Base-by-base conservation (phyloP, 1,140 invertebrate genomes). In the Microplitis mediator region DNA sequence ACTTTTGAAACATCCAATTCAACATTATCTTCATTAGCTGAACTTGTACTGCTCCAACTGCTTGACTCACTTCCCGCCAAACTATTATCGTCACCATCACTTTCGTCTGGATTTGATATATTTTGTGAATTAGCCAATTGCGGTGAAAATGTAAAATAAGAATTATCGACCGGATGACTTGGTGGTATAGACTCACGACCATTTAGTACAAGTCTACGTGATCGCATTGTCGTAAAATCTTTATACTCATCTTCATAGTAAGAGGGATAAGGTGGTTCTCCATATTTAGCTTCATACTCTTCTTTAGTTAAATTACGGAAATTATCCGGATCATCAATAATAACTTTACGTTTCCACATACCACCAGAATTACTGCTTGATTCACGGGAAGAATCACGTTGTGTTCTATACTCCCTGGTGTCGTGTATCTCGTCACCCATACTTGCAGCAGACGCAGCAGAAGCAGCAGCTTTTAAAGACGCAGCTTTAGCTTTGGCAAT, bases 251-350 rank as follows among this genome's bases (percentile, higher is more conserved):
- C 66, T 8, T 74, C 69, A 32, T 72, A 63, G n/a, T 52, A 23
- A 3, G 39, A 45, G 6, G 16, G 4, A 16, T 68, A 50, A 1
- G 75, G 71, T 1, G 66, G 68, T 1, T 76, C 75, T 3, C 80
- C 80, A 32, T 85, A 81, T 31, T 78, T 84, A 0, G 84, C 85
- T 4, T 86, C 84, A 85, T 85, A 87, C 69, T 87, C 86, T 61
- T 87, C 85, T 66, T 85, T 87, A 0, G 85, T 85, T 4, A 87
- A 72, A 67, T 87, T 87, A 4, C 85, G 74, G 35, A 81, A 87
- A 0, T 77, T 75, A 13, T 85, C 79, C 3, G 82, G 72, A 23
- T 83, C 82, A 1, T 82, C 79, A 0, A 73, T 74, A 45, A 45
- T 45, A 36, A 79, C 77, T 54, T 83, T 84, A 4, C 58, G 51